Base-by-base conservation (phyloP, 2,797 vertebrate species). In the Phoebastria nigripes region DNA sequence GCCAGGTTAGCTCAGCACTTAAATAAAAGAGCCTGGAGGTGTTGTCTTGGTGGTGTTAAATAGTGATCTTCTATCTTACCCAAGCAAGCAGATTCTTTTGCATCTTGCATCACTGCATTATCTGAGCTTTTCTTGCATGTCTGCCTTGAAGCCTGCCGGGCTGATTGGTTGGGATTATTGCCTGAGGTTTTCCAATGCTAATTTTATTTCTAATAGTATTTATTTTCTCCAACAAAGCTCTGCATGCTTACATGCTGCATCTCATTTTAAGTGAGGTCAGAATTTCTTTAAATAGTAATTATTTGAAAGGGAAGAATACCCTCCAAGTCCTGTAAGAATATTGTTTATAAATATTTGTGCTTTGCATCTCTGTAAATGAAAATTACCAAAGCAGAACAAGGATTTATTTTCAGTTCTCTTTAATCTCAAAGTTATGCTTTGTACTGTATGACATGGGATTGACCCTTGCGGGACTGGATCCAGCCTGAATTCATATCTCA, bases 231-330 rank as follows among this genome's bases (percentile, higher is more conserved):
- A 66, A 31, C 65, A 96, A 93, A 96, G 56, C 59, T 65, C 70
- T 37, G 41, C 59, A 44, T 89, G 42, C 73, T 96, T 11, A 66
- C 7, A 63, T 8, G 41, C 28, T 89, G 82, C 65, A 76, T 89
- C 72, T 95, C 84, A 91, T 93, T 86, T 92, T 90, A 81, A 89
- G 31, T 80, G 69, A 92, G 87, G 76, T 87, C 42, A 76, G 88
- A 59, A 92, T 94, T 96, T 95, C 89, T 95, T 96, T 94, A 93
- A 93, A 93, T 70, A 94, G 66, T 82, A 80, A 83, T 96, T 94
- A 79, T 85, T 84, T 93, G 84, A 94, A 95, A 91, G 81, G 67
- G 59, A 89, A 83, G 78, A 84, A 93, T 85, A 79, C 42, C 22
- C 35, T 87, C 35, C 46, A 85, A 90, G 82, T 93, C 52, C 47